Evolutionary conservation across 2,797 vertebrate species (phyloP).

Genomic region (Octomys mimax): DNA sequence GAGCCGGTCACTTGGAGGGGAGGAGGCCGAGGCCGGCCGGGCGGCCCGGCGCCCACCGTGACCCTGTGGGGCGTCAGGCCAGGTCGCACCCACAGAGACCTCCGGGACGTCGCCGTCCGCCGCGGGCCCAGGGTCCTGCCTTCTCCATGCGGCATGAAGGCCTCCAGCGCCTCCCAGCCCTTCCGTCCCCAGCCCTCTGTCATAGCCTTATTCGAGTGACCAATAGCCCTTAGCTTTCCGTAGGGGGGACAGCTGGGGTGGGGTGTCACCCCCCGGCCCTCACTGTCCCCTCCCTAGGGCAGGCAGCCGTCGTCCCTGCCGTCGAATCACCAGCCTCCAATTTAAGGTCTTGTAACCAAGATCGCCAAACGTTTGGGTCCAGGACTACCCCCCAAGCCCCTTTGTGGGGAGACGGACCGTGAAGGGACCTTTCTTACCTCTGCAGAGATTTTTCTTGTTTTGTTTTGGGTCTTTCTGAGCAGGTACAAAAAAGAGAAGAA

Average conservation of each 20-base stretch:
- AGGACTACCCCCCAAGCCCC: slow-evolving; percentile 33
- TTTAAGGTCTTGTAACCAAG: slow-evolving; percentile 72
- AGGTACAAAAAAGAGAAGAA: slow-evolving; percentile 61
- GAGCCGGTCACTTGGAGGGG: slow-evolving; percentile 77
- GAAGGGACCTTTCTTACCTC: slow-evolving; percentile 61
- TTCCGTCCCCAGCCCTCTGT: slow-evolving; percentile 77
- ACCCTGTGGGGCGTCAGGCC: slow-evolving; percentile 43
- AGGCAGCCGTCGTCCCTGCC: slow-evolving; percentile 64
- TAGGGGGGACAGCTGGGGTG: slow-evolving; percentile 4
- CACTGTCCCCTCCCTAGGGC: slow-evolving; percentile 53
- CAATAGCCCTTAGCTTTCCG: neutral
- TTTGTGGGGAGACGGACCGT: slow-evolving; percentile 1
- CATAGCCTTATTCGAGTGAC: slow-evolving; percentile 5
- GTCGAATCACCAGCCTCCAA: slow-evolving; percentile 82
- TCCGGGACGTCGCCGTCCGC: slow-evolving; percentile 71
- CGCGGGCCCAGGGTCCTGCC: slow-evolving; percentile 34
- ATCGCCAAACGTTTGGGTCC: neutral
- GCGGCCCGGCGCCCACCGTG: neutral
- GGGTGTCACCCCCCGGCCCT: neutral
- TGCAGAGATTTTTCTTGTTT: slow-evolving; percentile 39
- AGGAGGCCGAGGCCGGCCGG: slow-evolving; percentile 66
- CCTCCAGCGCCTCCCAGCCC: neutral
- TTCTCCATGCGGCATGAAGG: slow-evolving; percentile 69
- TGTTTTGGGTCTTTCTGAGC: slow-evolving; percentile 75
- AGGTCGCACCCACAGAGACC: slow-evolving; percentile 79